Base-by-base conservation (phyloP, 2,888 invertebrate genomes). In the Standfussiana lucernea region DNA sequence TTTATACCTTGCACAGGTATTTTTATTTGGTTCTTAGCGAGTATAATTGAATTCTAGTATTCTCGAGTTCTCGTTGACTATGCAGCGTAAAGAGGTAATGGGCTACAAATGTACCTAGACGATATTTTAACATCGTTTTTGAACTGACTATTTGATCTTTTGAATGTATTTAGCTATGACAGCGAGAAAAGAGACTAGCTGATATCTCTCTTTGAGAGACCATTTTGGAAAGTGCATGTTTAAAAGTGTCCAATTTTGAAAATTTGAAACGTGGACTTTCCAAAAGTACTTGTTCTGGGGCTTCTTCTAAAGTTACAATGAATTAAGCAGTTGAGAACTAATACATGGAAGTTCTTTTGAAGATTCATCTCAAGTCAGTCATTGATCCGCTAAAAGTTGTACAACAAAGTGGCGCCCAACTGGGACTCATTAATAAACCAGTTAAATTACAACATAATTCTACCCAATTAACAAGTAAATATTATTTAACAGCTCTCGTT, bases 351-450 rank as follows among this genome's bases (percentile, higher is more conserved):
- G 18, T 40, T 40, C 15, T 18, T 42, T n/a, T 18, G n/a, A 28
- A 64, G n/a, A 64, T 64, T 13, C 64, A 64, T 64, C 40, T 65
- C 13, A 42, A 72, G 65, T 66, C 15, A 45, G 66, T 77, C 40
- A 74, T 82, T 85, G 69, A 74, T 75, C 75, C 45, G 8, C 24
- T 32, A 42, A 56, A 24, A 35, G 37, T 62, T 75, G 45, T 74
- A 66, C 53, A 45, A 50, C 28, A 64, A 70, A 83, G 72, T 90
- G 86, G 89, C 87, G 85, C 89, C 88, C 90, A 88, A 83, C 82
- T 53, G 87, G 81, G 84, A 53, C 83, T 13, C 24, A 24, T 45
- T 28, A 64, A 65, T 32, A 40, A 74, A 67, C 40, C 61, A 66
- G 53, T 28, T 56, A 15, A 13, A 77, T 47, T 77, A 59, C 35